Evolutionary conservation across 2,113 vertebrate species (phyloP).

Genomic region (Petrocephalus zakoni): DNA sequence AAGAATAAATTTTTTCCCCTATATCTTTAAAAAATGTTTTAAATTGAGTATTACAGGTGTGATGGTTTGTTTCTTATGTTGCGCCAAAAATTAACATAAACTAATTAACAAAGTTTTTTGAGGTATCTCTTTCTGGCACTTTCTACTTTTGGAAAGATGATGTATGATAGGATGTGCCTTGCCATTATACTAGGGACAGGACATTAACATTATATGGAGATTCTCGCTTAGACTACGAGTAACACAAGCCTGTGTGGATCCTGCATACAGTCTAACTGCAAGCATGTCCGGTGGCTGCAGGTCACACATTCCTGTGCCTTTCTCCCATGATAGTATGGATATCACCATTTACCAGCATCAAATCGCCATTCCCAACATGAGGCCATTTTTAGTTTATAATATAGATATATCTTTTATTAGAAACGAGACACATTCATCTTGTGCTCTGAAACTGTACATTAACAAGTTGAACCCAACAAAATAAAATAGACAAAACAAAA

Average conservation of each 20-base stretch:
- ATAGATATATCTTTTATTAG: conserved; percentile 84
- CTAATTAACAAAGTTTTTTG: background rate
- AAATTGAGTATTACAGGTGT: background rate
- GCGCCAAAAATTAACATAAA: background rate
- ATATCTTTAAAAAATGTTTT: background rate
- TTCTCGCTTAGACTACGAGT: background rate
- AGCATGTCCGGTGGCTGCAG: background rate
- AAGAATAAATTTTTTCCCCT: background rate
- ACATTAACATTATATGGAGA: conserved; percentile 1
- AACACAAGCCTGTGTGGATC: background rate
- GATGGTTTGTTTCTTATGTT: background rate
- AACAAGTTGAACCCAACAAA: conserved; percentile 59
- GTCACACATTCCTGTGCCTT: background rate
- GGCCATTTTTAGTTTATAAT: conserved; percentile 44
- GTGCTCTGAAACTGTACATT: conserved; percentile 94
- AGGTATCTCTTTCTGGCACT: background rate
- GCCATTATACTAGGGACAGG: background rate
- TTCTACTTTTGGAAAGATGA: background rate
- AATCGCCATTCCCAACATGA: background rate
- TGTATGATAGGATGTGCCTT: background rate
- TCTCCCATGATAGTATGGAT: conserved; percentile 9
- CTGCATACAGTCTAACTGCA: background rate
- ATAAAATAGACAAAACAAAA: conserved; percentile 43
- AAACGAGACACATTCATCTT: conserved; percentile 93
- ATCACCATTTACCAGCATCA: background rate